Evolutionary conservation across 1,140 invertebrate species (phyloP).

Genomic region (Sminthurides bifidus): DNA sequence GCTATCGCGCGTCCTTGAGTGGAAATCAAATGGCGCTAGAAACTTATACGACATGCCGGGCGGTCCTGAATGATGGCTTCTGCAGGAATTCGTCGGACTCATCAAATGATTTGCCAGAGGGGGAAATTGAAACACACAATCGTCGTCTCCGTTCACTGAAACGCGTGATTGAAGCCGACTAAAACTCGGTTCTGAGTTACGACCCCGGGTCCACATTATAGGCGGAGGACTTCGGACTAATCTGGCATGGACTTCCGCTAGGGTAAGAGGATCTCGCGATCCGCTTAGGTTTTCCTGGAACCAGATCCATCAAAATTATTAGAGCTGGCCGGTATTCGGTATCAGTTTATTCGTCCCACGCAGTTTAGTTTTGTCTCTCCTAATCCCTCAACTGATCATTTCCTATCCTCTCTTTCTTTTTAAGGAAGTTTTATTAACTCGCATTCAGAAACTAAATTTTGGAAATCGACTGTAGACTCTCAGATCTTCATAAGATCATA

Average conservation of each 20-base stretch:
- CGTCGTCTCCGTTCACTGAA: constrained; percentile 4
- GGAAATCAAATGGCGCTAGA: constrained; percentile 21
- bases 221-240: constrained; percentile 30
- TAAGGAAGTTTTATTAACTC: too few relatives aligned
- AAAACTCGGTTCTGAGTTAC: constrained; percentile 28
- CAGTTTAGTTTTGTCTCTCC: too few relatives aligned
- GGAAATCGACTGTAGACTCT: too few relatives aligned
- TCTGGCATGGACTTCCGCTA: constrained; percentile 25
- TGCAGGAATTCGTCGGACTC: constrained; percentile 23
- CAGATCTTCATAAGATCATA: too few relatives aligned
- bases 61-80: constrained; percentile 15
- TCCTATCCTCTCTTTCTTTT: too few relatives aligned
- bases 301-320: too few relatives aligned
- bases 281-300: constrained; percentile 20
- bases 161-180: constrained; percentile 12
- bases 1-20: constrained; percentile 17
- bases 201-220: constrained; percentile 28
- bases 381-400: too few relatives aligned
- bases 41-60: constrained; percentile 9
- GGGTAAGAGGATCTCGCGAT: constrained; percentile 18
- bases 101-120: constrained; percentile 8
- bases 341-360: too few relatives aligned
- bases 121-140: constrained; percentile 31
- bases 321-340: too few relatives aligned
- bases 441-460: too few relatives aligned